Evolutionary conservation across 1,140 invertebrate species (phyloP).

Genomic region (Brachionus paranguensis): DNA sequence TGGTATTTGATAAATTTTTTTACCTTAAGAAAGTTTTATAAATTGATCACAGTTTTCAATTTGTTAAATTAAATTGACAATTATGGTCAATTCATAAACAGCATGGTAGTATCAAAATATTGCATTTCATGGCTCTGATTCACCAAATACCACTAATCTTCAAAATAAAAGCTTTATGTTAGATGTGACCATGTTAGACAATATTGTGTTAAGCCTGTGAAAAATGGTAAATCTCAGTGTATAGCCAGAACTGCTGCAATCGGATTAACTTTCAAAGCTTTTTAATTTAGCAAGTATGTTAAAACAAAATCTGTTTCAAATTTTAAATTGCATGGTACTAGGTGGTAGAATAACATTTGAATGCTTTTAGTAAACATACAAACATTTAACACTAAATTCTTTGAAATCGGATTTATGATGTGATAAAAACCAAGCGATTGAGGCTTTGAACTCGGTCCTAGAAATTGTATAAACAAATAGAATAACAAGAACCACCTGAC

Average conservation of each 20-base stretch:
- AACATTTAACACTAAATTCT: slow-evolving; percentile 2
- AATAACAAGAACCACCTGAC: slow-evolving; percentile 18
- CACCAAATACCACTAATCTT: too few relatives aligned
- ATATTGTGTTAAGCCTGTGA: background rate
- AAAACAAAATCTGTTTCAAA: background rate
- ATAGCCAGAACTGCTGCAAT: background rate
- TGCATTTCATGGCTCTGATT: too few relatives aligned
- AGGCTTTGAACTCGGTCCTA: background rate
- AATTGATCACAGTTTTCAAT: too few relatives aligned
- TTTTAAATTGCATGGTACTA: background rate
- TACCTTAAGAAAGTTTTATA: too few relatives aligned
- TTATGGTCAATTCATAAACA: too few relatives aligned
- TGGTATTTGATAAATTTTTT: too few relatives aligned
- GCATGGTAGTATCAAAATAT: too few relatives aligned
- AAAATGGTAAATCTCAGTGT: background rate
- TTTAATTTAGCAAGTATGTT: background rate
- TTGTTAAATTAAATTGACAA: too few relatives aligned
- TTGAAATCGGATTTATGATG: slow-evolving; percentile 29
- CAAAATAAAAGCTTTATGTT: too few relatives aligned
- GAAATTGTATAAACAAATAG: slow-evolving; percentile 30
- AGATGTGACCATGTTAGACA: background rate
- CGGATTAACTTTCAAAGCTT: slow-evolving; percentile 5
- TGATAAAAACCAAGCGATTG: background rate
- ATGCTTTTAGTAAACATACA: background rate
- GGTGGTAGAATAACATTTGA: background rate